phyloP scores from a whole-genome alignment of 2,888 invertebrate genomes.

The Zele albiditarsus region DNA sequence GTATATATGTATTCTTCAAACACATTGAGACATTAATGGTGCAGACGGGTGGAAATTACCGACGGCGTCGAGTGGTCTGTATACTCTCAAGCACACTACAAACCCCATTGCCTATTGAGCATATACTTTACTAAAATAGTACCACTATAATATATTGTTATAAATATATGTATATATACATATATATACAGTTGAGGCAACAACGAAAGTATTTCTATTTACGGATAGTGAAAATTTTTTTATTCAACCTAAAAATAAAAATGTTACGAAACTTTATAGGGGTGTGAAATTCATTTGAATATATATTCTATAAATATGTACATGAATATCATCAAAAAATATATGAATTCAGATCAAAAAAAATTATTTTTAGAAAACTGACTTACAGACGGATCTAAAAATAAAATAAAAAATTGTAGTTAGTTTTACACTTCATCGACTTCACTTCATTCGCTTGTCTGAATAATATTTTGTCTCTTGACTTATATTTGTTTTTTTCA shows the following conservation, averaged over 20 bases:
- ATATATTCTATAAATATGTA: background rate
- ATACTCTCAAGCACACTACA: background rate
- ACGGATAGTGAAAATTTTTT: background rate
- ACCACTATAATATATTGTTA: background rate
- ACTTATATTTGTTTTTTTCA: background rate
- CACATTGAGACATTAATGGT: background rate
- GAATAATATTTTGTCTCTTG: background rate
- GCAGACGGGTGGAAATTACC: slow-evolving; percentile 11
- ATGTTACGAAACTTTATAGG: background rate
- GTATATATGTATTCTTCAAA: slow-evolving; percentile 13
- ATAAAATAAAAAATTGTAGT: background rate
- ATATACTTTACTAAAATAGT: background rate
- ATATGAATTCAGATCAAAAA: background rate
- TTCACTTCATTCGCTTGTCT: background rate
- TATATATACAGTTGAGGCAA: background rate
- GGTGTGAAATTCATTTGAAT: background rate
- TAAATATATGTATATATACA: background rate
- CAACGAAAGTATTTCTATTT: background rate
- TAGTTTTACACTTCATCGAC: background rate
- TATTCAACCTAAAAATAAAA: background rate
- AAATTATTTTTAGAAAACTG: background rate
- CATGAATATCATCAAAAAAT: background rate
- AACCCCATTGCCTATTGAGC: background rate
- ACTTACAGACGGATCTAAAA: background rate
- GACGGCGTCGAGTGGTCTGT: background rate